These are phyloP conservation scores for Motacilla alba DNA, from an alignment of 2,113 vertebrate species.

Conservation along the genomic window DNA sequence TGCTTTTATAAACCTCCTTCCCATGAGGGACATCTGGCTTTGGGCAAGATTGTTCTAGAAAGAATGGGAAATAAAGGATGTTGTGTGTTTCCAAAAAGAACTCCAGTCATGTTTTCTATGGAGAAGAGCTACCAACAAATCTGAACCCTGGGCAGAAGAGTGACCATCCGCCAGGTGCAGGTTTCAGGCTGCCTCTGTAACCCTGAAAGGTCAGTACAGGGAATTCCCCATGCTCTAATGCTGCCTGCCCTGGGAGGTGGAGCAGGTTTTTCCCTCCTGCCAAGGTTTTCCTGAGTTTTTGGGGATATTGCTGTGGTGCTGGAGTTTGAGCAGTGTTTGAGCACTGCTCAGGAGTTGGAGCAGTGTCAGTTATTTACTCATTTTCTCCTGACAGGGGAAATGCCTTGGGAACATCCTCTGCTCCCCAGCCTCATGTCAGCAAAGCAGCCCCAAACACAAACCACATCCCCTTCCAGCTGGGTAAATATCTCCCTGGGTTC, in stretches of 20 bases:
- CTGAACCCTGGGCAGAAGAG: not conserved
- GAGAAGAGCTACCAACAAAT: not conserved
- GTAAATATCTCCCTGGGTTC: not conserved
- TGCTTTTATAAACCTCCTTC: not conserved
- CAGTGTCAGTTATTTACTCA: not conserved
- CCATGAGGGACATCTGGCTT: not conserved
- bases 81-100: not conserved
- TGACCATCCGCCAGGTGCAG: not conserved
- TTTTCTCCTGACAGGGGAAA: not conserved
- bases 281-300: not conserved
- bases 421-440: not conserved
- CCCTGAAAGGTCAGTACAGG: not conserved
- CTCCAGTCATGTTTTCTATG: fast-evolving
- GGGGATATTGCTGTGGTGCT: fast-evolving
- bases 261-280: not conserved
- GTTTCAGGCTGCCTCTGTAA: not conserved
- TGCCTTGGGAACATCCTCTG: not conserved
- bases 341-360: not conserved
- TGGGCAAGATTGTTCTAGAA: not conserved
- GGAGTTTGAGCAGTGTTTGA: too few species aligned
- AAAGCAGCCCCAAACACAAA: not conserved
- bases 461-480: not conserved
- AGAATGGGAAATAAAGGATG: fast-evolving
- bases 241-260: not conserved
- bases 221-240: fast-evolving